phyloP scores from a whole-genome alignment of 2,888 invertebrate species.

The Protonemura montana region DNA sequence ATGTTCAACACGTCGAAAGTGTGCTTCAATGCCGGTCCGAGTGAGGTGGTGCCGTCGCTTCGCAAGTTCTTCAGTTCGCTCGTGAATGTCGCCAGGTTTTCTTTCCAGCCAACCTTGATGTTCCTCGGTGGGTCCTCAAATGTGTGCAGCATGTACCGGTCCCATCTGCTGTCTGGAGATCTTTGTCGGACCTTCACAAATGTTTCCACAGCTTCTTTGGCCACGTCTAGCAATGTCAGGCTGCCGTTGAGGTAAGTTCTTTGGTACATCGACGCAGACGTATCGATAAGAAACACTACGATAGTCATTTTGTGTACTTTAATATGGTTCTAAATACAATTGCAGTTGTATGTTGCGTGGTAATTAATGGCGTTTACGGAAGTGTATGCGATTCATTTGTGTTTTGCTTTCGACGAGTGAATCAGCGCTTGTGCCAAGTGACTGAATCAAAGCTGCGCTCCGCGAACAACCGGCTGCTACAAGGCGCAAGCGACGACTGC shows the following conservation, averaged over 20 bases:
- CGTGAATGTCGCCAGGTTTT: slow-evolving; percentile 96
- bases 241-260: slow-evolving; percentile 93
- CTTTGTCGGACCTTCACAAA: slow-evolving; percentile 97
- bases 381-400: no score
- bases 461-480: no score
- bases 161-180: slow-evolving; percentile 93
- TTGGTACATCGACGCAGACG: slow-evolving; percentile 99
- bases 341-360: no score
- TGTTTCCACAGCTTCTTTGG: slow-evolving; percentile 98
- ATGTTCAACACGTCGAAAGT: slow-evolving; percentile 97
- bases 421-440: no score
- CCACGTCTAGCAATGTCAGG: slow-evolving; percentile 94
- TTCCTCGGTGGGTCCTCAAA: slow-evolving; percentile 98
- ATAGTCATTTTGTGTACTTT: slow-evolving; percentile 99
- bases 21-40: slow-evolving; percentile 94
- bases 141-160: slow-evolving; percentile 98
- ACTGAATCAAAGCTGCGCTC: no score
- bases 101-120: slow-evolving; percentile 99
- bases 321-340: no score
- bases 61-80: slow-evolving; percentile 96
- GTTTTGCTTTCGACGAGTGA: no score
- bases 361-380: no score
- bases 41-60: slow-evolving; percentile 89
- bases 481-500: no score
- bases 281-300: slow-evolving; percentile 99